Evolutionary conservation across 53 echinoderm and acorn worm genomes (phyloP).

Genomic region (Luidia sarsii): DNA sequence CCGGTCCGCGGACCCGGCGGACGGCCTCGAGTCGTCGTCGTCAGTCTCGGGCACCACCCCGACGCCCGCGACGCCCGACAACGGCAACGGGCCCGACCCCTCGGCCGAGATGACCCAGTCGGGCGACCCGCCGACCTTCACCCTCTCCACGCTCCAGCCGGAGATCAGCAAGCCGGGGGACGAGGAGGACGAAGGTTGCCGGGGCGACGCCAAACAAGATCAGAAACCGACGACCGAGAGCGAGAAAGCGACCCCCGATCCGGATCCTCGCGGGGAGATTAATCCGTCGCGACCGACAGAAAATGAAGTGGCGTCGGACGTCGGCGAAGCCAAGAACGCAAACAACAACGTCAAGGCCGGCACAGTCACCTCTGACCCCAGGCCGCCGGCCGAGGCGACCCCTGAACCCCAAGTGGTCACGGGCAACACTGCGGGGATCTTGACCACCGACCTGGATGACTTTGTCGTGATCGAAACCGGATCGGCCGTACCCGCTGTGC

Average conservation of each 20-base stretch:
- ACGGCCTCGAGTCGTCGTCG: background rate
- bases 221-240: no score
- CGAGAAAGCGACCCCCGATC: no score
- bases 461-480: conserved; percentile 42
- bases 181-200: background rate
- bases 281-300: background rate
- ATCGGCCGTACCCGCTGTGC: no score
- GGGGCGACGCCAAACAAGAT: background rate
- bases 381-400: background rate
- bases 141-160: background rate
- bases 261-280: background rate
- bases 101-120: background rate
- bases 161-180: conserved; percentile 22
- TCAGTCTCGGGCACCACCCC: no score
- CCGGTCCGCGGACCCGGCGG: background rate
- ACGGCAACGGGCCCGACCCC: background rate
- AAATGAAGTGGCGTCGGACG: background rate
- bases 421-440: background rate
- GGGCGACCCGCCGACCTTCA: background rate
- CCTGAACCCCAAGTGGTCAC: conserved; percentile 5
- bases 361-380: no score
- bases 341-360: conserved; percentile 64
- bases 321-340: conserved; percentile 41
- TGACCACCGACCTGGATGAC: conserved; percentile 21
- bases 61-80: background rate